Conservation (phyloP, 2,797 vertebrate genomes). For the Catamblyrhynchus diadema region DNA sequence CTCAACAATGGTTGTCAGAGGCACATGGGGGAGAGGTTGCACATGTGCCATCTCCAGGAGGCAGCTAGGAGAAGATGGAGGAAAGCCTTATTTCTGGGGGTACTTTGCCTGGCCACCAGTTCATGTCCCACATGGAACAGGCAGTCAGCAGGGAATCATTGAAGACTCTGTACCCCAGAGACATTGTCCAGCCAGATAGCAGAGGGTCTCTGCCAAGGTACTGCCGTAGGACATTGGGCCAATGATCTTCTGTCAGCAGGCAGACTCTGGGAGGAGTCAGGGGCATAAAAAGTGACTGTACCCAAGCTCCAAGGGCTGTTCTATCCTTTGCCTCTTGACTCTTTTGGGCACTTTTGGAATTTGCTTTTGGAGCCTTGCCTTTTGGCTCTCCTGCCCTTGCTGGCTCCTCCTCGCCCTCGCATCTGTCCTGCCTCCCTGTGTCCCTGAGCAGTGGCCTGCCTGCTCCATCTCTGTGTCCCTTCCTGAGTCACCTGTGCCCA, state of each 20-base stretch:
- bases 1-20: neutral
- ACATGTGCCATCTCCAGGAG: too few relatives aligned
- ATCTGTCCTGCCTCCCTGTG: neutral
- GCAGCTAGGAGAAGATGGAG: neutral
- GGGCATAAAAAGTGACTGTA: neutral
- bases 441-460: accelerated
- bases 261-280: neutral
- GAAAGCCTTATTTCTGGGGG: neutral
- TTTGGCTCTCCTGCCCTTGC: neutral
- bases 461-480: neutral
- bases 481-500: too few relatives aligned
- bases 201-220: neutral
- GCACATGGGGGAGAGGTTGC: accelerated
- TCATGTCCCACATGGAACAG: neutral
- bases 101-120: neutral
- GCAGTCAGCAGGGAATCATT: neutral
- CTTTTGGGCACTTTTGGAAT: neutral
- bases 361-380: neutral
- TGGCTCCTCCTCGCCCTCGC: accelerated
- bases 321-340: neutral
- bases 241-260: neutral
- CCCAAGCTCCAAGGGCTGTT: neutral
- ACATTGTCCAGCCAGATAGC: neutral
- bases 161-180: neutral
- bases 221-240: neutral